Base-by-base conservation (phyloP, 2,888 invertebrate species). In the Suillia variegata region DNA sequence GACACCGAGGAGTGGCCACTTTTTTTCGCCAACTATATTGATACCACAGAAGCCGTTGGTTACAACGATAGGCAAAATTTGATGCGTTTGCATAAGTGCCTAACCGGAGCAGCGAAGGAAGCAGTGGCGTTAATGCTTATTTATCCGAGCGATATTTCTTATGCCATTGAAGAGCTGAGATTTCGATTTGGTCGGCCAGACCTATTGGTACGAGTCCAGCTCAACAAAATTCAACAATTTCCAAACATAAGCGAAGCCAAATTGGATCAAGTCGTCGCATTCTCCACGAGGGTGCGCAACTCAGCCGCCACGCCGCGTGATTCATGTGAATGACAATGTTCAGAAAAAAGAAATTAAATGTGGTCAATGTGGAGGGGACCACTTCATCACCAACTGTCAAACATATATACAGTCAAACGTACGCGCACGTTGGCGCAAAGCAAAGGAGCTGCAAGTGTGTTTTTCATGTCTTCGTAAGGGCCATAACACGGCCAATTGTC, bases 1-100 rank as follows among this genome's bases (percentile, higher is more conserved):
- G 58, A 59, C 2, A 20, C 56, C 2, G 60, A 65, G 13, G 62
- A 63, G n/a, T 63, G 62, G 62, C 60, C 62, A 5, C 18, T 62
- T 17, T 62, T 60, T 17, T 17, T 49, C 2, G 54, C 47, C 26
- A 60, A 60, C 12, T 64, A 31, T 51, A 47, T 54, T n/a, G 56
- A 62, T 10, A 34, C 62, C 59, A 62, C 10, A 61, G 3, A 8
- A 49, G 58, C 8, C 53, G 52, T n/a, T n/a, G n/a, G n/a, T n/a
- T n/a, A n/a, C n/a, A n/a, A n/a, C n/a, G n/a, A n/a, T n/a, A n/a
- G n/a, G 5, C 61, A 59, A 49, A 62, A 61, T 26, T 33, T 62
- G 1, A 56, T 58, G 54, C 48, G 61, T 1, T 22, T 62, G 6
- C 62, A 62, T 6, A 62, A 58, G 10, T 55, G 55, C 6, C 18